These are phyloP conservation scores for Sebastes wilsoni DNA, from an alignment of 2,797 vertebrate species.

Conservation along the genomic window DNA sequence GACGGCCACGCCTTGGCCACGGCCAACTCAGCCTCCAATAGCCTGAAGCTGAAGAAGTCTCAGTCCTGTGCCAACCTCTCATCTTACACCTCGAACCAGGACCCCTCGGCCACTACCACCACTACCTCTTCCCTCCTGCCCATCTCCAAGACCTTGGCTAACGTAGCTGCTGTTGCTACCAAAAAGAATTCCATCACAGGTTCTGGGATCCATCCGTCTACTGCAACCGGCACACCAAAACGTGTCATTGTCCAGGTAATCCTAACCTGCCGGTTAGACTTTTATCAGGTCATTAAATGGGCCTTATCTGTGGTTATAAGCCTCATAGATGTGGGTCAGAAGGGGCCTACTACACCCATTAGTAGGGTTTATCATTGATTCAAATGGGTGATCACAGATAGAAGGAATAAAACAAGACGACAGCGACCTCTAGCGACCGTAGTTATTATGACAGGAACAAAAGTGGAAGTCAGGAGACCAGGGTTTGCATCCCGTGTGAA, in stretches of 20 bases:
- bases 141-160: constrained; percentile 84
- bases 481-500: no score
- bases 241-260: constrained; percentile 91
- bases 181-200: constrained; percentile 83
- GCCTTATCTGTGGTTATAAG: background rate
- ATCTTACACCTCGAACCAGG: constrained; percentile 82
- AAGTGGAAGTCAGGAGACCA: no score
- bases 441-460: no score
- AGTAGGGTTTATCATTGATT: no score
- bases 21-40: constrained; percentile 79
- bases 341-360: background rate
- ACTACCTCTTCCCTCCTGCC: constrained; percentile 84
- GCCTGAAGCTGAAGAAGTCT: constrained; percentile 94
- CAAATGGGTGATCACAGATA: no score
- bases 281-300: background rate
- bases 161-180: constrained; percentile 73
- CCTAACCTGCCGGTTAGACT: background rate
- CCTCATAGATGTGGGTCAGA: background rate
- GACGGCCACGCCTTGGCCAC: constrained; percentile 49
- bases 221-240: constrained; percentile 87
- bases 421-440: no score
- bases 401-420: no score
- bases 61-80: constrained; percentile 94
- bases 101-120: constrained; percentile 71
- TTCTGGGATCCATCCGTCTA: constrained; percentile 72